These are phyloP conservation scores for Clarias platycephalus DNA, from an alignment of 2,797 vertebrate species.

Conservation along the genomic window DNA sequence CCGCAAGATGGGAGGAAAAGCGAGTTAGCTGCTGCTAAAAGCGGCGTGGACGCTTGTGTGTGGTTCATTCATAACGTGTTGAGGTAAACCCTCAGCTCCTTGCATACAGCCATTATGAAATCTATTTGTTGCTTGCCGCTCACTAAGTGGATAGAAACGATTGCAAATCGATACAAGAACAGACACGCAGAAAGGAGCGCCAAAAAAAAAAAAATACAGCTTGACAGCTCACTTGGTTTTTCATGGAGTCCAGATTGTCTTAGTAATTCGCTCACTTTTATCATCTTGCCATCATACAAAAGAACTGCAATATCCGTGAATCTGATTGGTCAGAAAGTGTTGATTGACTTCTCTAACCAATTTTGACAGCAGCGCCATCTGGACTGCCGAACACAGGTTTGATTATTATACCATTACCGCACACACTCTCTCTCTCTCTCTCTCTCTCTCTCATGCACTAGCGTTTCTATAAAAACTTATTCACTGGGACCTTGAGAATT, in stretches of 20 bases:
- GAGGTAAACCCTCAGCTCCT: conserved; percentile 53
- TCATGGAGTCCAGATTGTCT: background rate
- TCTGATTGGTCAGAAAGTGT: background rate
- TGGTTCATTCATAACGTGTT: conserved; percentile 53
- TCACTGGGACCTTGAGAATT: background rate
- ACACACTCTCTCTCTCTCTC: background rate
- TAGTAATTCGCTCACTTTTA: background rate
- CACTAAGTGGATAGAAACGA: conserved; percentile 47
- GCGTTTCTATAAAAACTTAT: background rate
- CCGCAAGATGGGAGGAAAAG: conserved; percentile 49
- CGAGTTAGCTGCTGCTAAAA: conserved; percentile 49
- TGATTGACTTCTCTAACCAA: background rate
- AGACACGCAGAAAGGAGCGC: conserved; percentile 20
- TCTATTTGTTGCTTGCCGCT: conserved; percentile 47
- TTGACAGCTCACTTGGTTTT: conserved; percentile 20
- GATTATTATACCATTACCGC: background rate
- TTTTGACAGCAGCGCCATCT: background rate
- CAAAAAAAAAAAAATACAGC: background rate
- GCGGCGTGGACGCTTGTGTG: conserved; percentile 49
- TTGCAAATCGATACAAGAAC: conserved; percentile 46
- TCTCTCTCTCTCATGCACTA: background rate
- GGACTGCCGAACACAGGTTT: background rate
- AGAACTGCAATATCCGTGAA: background rate
- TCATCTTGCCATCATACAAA: background rate
- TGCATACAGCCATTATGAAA: conserved; percentile 54